Conservation (phyloP, 2,797 vertebrate genomes). For the Rhinogobio ventralis region DNA sequence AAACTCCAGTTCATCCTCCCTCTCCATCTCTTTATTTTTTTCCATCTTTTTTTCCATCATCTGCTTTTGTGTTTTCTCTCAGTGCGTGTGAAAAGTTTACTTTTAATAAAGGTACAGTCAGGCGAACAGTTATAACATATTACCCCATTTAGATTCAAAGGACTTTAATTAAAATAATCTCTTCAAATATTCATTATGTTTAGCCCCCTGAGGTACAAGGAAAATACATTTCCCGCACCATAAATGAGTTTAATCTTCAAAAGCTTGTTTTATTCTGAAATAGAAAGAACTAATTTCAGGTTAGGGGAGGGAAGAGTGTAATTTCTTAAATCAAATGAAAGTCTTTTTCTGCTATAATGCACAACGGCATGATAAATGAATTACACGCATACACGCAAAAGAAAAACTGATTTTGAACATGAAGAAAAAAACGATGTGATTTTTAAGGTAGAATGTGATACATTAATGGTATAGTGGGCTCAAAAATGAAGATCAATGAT, state of each 20-base stretch:
- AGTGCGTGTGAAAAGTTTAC: conserved; percentile 80
- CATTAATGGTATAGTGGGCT: neutral
- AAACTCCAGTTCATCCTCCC: neutral
- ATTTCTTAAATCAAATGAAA: conserved; percentile 77
- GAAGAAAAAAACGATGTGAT: neutral
- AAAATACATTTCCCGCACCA: conserved; percentile 80
- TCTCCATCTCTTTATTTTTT: neutral
- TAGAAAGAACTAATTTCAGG: conserved; percentile 76
- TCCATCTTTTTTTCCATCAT: neutral
- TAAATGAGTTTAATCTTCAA: conserved; percentile 46
- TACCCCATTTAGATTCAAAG: conserved; percentile 86
- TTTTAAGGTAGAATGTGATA: neutral
- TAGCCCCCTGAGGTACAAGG: conserved; percentile 79
- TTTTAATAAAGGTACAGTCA: conserved; percentile 83
- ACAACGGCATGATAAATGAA: conserved; percentile 72
- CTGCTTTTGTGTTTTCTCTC: conserved; percentile 66
- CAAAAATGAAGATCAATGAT: conserved; percentile 5
- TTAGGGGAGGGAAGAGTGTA: conserved; percentile 76
- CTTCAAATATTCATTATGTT: conserved; percentile 89
- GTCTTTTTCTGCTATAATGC: conserved; percentile 7
- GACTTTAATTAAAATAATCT: conserved; percentile 90
- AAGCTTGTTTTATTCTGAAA: conserved; percentile 77
- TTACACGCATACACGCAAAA: conserved; percentile 13
- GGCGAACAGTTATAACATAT: conserved; percentile 85
- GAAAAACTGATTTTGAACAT: conserved; percentile 4